Evolutionary conservation across 2,113 vertebrate genomes (phyloP).

Genomic region (Rhagologus leucostigma): DNA sequence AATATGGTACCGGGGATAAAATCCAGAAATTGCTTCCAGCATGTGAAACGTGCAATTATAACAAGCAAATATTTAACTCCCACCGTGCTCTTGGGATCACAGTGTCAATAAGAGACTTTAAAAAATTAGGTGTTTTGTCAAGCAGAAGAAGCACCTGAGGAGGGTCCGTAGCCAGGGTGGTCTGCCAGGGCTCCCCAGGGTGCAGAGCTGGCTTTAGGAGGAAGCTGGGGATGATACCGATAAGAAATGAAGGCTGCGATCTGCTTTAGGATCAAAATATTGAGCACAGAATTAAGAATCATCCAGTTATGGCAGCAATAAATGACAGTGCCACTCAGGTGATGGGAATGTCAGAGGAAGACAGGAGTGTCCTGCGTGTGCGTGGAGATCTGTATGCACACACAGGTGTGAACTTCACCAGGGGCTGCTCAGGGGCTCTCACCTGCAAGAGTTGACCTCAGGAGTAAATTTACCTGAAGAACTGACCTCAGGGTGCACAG

Average conservation of each 20-base stretch:
- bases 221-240: background rate
- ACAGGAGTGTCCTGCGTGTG: fast-evolving
- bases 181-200: background rate
- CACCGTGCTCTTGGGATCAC: background rate
- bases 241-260: background rate
- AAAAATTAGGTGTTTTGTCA: slow-evolving; percentile 1
- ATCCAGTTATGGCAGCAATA: background rate
- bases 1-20: background rate
- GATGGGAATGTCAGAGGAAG: background rate
- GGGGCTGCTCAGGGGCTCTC: background rate
- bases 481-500: background rate
- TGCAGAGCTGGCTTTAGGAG: background rate
- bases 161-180: background rate
- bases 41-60: slow-evolving; percentile 12
- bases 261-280: background rate
- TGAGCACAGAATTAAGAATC: background rate
- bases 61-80: slow-evolving; percentile 24
- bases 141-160: background rate
- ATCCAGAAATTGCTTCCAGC: slow-evolving; percentile 23
- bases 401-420: background rate
- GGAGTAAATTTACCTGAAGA: background rate
- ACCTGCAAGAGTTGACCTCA: background rate
- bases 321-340: background rate
- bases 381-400: background rate
- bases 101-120: background rate